Evolutionary conservation across 2,113 vertebrate genomes (phyloP), one percentile per base, ranked within the genome.

Genomic region (Ariopsis seemanni): DNA sequence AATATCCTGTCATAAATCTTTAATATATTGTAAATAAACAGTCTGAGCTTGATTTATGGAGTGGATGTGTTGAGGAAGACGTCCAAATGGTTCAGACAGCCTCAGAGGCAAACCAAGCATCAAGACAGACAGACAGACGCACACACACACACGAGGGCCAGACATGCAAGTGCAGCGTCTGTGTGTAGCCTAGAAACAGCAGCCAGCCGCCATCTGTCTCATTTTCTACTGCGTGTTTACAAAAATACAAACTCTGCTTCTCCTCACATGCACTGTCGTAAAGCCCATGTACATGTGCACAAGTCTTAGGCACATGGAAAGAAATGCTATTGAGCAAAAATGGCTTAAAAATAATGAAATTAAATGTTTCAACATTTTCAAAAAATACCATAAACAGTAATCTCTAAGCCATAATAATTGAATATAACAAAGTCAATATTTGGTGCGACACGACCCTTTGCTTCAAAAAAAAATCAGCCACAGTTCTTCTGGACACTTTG

Each of bases 101-200:
- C 27, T 30, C 27, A 3, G 52, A 67, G 62, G 20, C 79, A 81
- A 65, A n/a, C 63, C 14, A 69, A 57, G 85, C 75, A 79, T 85
- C 84, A 63, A 58, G 25, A 27, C 25, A 30, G 65, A 72, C 62
- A 67, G 22, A 67, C 81, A 65, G 48, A 52, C 82, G 55, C 62
- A 63, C 80, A 63, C 63, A 30, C 82, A 83, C 82, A 83, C 60
- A 60, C 77, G 53, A 65, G 78, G 30, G 53, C 52, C 85, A 69
- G 83, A 89, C 85, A 86, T 85, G 82, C 74, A 65, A 82, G 85
- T 50, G 82, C 75, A 84, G 71, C n/a, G 50, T 82, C 84, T 82
- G 74, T 72, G 82, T 87, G 86, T 27, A 89, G 63, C 85, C 74
- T 87, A 78, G 75, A 87, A 74, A 87, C 86, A 80, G 50, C 63